These are phyloP conservation scores for Tragelaphus imberbis DNA, from an alignment of 2,113 vertebrate genomes.

Conservation along the genomic window DNA sequence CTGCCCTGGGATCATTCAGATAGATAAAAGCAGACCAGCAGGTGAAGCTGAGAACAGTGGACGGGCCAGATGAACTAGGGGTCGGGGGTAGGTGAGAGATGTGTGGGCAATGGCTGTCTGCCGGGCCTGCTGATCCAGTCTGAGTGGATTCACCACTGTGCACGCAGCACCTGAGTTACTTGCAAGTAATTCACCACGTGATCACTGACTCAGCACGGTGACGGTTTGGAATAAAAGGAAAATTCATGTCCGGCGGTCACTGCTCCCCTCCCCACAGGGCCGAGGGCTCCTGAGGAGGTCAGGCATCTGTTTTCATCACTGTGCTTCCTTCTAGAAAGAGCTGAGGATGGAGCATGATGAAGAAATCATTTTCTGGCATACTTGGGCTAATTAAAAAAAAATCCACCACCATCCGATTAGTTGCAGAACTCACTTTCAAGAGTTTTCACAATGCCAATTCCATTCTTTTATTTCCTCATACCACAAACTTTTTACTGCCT, in stretches of 20 bases:
- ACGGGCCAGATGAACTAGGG: not conserved
- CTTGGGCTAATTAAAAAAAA: not conserved
- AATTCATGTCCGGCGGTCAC: not conserved
- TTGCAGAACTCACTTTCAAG: not conserved
- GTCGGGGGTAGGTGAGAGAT: rapidly evolving
- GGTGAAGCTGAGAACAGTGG: not conserved
- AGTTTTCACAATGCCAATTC: slow-evolving; percentile 63
- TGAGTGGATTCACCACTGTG: not conserved
- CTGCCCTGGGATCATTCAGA: not conserved
- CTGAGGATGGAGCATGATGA: not conserved
- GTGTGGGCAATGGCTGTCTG: not conserved
- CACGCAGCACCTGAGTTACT: not conserved
- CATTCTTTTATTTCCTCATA: slow-evolving; percentile 77
- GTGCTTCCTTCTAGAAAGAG: not conserved
- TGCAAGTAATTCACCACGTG: not conserved
- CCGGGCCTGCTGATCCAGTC: not conserved
- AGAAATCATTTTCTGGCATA: not conserved
- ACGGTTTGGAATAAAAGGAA: not conserved
- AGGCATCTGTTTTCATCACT: not conserved
- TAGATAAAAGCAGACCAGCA: not conserved
- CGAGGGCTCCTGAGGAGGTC: not conserved
- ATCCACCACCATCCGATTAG: not conserved
- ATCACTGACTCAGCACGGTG: not conserved
- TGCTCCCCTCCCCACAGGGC: not conserved
- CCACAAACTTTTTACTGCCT: slow-evolving; percentile 60